Percentiles rank a stretch among this genome's conserved stretches.
phyloP scores from a whole-genome alignment of 2,113 vertebrate species.

The Phodopus roborovskii region DNA sequence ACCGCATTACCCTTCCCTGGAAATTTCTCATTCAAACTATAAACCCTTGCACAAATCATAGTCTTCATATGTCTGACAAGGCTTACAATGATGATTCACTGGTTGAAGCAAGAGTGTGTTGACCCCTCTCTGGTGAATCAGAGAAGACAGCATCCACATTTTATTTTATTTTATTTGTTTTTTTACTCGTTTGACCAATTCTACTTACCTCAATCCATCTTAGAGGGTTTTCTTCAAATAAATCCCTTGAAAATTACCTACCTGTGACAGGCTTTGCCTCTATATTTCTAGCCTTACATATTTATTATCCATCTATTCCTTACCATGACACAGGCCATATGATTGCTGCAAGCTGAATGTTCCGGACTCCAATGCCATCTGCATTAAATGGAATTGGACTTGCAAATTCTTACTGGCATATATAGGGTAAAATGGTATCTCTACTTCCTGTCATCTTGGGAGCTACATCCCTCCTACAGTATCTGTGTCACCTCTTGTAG shows the following conservation, averaged over 20 bases:
- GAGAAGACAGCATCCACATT: not conserved
- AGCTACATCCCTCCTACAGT: not conserved
- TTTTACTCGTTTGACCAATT: not conserved
- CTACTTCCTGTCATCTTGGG: not conserved
- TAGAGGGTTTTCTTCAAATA: not conserved
- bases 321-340: not conserved
- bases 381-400: not conserved
- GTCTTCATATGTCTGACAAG: too few relatives aligned
- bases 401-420: not conserved
- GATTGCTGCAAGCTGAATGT: not conserved
- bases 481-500: too few relatives aligned
- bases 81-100: not conserved
- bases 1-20: not conserved
- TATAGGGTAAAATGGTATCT: not conserved
- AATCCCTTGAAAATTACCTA: not conserved
- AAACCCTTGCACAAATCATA: not conserved
- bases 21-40: not conserved
- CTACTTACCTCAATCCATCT: not conserved
- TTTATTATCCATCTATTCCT: not conserved
- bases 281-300: not conserved
- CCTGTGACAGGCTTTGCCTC: not conserved
- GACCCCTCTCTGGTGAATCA: not conserved
- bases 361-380: not conserved
- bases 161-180: not conserved
- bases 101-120: not conserved